phyloP scores from a whole-genome alignment of 2,113 vertebrate species.

The Colistium nudipinnis region DNA sequence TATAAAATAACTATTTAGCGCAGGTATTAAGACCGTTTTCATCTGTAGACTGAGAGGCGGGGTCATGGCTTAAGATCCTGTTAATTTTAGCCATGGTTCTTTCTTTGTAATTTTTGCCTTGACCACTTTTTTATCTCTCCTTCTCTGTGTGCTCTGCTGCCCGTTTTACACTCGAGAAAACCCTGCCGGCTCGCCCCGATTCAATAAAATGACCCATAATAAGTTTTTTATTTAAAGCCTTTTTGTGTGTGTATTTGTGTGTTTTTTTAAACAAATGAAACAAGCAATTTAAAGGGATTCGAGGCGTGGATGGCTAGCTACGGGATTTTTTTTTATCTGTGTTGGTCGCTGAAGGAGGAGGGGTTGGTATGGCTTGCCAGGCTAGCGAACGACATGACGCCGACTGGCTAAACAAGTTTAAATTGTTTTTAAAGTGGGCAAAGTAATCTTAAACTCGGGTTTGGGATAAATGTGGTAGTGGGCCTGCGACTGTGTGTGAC shows the following conservation, averaged over 20 bases:
- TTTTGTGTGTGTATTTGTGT: too few species aligned
- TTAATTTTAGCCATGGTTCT: constrained; percentile 61
- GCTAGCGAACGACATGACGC: constrained; percentile 68
- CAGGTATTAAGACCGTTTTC: constrained; percentile 15
- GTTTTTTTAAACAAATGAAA: background rate
- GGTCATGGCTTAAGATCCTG: constrained; percentile 36
- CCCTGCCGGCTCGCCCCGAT: background rate
- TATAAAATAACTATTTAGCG: constrained; percentile 4
- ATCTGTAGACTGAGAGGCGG: constrained; percentile 24
- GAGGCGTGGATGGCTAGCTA: constrained; percentile 70
- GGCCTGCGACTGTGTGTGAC: background rate
- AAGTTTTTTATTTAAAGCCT: background rate
- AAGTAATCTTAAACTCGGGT: constrained; percentile 64
- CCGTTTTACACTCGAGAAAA: constrained; percentile 8
- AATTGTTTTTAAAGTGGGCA: constrained; percentile 57
- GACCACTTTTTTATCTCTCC: constrained; percentile 63
- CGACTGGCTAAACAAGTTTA: constrained; percentile 65
- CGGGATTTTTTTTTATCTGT: constrained; percentile 56
- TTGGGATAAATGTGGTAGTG: accelerated
- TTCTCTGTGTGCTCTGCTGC: constrained; percentile 31
- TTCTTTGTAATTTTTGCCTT: constrained; percentile 70
- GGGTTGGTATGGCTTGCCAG: constrained; percentile 60
- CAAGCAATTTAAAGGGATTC: constrained; percentile 59
- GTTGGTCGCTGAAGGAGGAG: constrained; percentile 63
- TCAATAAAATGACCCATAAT: background rate